Conservation (phyloP, 1,140 invertebrate species). For the Leptinotarsa defecta region DNA sequence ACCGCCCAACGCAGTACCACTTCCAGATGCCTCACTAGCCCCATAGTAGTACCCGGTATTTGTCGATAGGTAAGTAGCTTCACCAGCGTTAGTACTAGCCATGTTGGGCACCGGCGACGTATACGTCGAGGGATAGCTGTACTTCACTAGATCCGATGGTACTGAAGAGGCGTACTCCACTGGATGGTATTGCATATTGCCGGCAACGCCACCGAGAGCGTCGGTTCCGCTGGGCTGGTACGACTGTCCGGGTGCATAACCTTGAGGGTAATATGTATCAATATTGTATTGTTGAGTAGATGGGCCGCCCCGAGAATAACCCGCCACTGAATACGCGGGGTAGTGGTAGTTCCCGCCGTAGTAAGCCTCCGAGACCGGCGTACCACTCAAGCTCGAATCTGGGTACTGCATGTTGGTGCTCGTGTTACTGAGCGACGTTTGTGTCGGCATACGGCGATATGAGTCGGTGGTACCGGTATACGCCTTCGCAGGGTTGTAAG, state of each 20-base stretch:
- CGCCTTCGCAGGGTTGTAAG: conserved; percentile 35
- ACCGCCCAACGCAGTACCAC: no score
- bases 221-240: background rate
- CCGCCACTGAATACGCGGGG: background rate
- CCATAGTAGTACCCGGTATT: background rate
- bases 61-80: background rate
- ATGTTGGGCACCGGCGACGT: conserved; percentile 29
- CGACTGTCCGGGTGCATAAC: conserved; percentile 36
- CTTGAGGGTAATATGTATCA: conserved; percentile 33
- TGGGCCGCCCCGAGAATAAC: conserved; percentile 13
- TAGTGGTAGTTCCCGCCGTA: conserved; percentile 5
- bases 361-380: background rate
- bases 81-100: conserved; percentile 14
- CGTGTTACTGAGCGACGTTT: conserved; percentile 8
- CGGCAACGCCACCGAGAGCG: background rate
- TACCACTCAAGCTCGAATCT: conserved; percentile 15
- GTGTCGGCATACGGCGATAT: conserved; percentile 40
- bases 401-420: conserved; percentile 28
- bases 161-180: conserved; percentile 36
- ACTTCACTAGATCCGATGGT: conserved; percentile 9
- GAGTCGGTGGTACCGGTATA: conserved; percentile 42
- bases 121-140: conserved; percentile 29
- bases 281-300: conserved; percentile 14
- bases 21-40: no score
- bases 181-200: conserved; percentile 32